These are phyloP conservation scores for Philotrypesis tridentata DNA, from an alignment of 1,140 invertebrate species.

Conservation along the genomic window DNA sequence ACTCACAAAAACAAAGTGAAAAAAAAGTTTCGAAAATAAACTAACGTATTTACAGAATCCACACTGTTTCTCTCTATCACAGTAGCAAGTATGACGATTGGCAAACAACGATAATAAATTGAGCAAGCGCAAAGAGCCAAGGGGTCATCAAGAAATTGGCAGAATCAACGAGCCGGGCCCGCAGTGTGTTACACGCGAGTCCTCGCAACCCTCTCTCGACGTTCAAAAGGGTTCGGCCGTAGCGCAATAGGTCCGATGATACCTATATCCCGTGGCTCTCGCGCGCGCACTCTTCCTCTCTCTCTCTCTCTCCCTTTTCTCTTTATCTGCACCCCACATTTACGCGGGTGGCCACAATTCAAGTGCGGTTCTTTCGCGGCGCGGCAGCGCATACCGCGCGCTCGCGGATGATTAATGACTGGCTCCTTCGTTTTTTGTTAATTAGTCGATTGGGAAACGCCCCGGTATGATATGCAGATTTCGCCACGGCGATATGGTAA, in stretches of 20 bases:
- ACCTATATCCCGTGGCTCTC: background rate
- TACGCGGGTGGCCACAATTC: constrained; percentile 14
- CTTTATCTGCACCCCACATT: constrained; percentile 21
- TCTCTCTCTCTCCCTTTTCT: background rate
- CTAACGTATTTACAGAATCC: too few relatives aligned
- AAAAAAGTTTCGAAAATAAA: too few relatives aligned
- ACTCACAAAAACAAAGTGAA: too few relatives aligned
- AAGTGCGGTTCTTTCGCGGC: constrained; percentile 24
- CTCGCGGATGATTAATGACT: constrained; percentile 58
- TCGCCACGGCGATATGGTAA: constrained; percentile 38
- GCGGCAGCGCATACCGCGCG: too few relatives aligned
- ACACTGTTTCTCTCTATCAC: too few relatives aligned
- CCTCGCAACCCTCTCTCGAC: constrained; percentile 33
- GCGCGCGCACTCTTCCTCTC: background rate
- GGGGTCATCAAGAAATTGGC: constrained; percentile 55
- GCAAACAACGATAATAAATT: too few relatives aligned
- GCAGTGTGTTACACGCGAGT: too few relatives aligned
- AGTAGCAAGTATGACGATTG: too few relatives aligned
- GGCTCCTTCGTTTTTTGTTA: constrained; percentile 56
- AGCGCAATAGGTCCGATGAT: constrained; percentile 45
- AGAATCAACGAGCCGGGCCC: background rate
- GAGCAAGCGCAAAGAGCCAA: too few relatives aligned
- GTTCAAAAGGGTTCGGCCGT: constrained; percentile 52
- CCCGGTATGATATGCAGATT: constrained; percentile 61
- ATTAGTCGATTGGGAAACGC: constrained; percentile 60